These are phyloP conservation scores for Drosophila dunni DNA, from an alignment of 1,140 invertebrate species.

Conservation along the genomic window DNA sequence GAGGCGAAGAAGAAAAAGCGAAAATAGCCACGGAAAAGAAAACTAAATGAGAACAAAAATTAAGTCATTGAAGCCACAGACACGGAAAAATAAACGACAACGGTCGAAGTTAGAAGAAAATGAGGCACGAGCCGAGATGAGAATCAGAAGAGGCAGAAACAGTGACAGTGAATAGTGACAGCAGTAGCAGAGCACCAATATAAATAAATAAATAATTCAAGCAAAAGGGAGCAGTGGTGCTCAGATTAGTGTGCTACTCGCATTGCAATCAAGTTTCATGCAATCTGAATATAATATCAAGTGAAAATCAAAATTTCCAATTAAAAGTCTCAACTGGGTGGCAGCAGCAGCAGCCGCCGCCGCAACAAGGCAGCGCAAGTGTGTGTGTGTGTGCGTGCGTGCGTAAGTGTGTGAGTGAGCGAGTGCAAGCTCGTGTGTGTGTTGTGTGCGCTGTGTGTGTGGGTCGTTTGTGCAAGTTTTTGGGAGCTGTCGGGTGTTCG, in stretches of 20 bases:
- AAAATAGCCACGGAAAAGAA: constrained; percentile 68
- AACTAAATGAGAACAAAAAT: constrained; percentile 72
- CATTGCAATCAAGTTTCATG: constrained; percentile 53
- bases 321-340: constrained; percentile 64
- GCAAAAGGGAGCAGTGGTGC: constrained; percentile 28
- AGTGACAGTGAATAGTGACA: constrained; percentile 40
- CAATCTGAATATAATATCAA: constrained; percentile 58
- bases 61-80: constrained; percentile 66
- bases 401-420: constrained; percentile 40
- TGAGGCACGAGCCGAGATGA: constrained; percentile 72
- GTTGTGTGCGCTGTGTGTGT: constrained; percentile 48
- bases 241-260: constrained; percentile 43
- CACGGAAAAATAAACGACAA: constrained; percentile 59
- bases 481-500: constrained; percentile 49
- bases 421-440: constrained; percentile 49
- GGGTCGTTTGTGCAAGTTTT: constrained; percentile 53
- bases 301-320: constrained; percentile 82
- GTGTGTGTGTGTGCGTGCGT: constrained; percentile 43
- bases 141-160: constrained; percentile 59
- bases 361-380: constrained; percentile 43
- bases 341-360: constrained; percentile 46
- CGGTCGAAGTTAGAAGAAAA: constrained; percentile 61
- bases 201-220: constrained; percentile 68
- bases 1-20: constrained; percentile 51
- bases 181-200: constrained; percentile 39